These are phyloP conservation scores for Rhinoraja longicauda DNA, from an alignment of 2,797 vertebrate species.

Conservation along the genomic window DNA sequence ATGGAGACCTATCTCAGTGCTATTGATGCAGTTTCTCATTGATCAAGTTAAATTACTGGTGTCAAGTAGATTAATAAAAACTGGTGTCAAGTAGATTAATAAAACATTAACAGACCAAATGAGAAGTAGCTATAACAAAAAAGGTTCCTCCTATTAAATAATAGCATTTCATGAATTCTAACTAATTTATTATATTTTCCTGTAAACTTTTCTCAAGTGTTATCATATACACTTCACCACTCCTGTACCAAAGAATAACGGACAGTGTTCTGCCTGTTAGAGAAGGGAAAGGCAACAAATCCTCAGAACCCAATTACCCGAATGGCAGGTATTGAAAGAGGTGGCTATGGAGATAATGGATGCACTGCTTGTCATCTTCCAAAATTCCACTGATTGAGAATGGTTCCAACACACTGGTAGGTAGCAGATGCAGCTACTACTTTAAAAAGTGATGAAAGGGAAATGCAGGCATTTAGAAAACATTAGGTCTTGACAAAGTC, in stretches of 20 bases:
- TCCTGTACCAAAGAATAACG: not conserved
- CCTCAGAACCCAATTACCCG: no score
- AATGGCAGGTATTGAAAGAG: no score
- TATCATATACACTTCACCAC: not conserved
- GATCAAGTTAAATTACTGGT: not conserved
- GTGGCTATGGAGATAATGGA: no score
- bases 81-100: not conserved
- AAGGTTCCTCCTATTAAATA: not conserved
- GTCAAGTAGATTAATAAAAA: not conserved
- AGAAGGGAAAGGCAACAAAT: not conserved
- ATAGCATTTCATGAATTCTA: not conserved
- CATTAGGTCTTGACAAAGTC: no score
- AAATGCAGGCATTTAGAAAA: no score
- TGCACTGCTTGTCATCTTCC: no score
- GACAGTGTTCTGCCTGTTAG: not conserved
- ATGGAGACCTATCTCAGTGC: not conserved
- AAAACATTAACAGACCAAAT: not conserved
- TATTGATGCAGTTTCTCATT: not conserved
- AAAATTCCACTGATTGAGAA: no score
- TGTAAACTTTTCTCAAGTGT: not conserved
- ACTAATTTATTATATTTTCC: not conserved
- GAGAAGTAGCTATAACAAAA: not conserved
- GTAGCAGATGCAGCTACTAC: no score
- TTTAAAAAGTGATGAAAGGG: no score
- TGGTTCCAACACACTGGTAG: no score